phyloP scores from a whole-genome alignment of 2,888 invertebrate species.

The Caenorhabditis imperialis region DNA sequence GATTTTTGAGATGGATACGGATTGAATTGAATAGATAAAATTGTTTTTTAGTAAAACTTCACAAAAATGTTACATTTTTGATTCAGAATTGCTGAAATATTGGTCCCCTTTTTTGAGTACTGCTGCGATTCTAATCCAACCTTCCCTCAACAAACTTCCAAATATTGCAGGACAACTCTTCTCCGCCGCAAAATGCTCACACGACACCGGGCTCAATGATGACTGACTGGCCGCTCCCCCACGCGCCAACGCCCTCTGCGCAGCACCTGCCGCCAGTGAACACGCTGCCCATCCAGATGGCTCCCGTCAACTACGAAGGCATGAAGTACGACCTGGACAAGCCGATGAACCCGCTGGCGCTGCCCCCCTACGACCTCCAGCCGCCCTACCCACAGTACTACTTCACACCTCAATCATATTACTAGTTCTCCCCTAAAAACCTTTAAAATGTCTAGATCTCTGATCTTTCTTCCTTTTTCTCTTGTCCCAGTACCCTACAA shows the following conservation, averaged over 20 bases:
- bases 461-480: conserved; percentile 11
- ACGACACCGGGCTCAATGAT: conserved; percentile 19
- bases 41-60: no score
- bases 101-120: no score
- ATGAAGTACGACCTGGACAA: conserved; percentile 30
- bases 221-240: conserved; percentile 19
- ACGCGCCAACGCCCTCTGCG: conserved; percentile 5
- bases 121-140: no score
- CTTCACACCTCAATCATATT: no score
- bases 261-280: conserved; percentile 33
- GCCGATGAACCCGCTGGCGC: conserved; percentile 8
- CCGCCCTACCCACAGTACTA: not conserved
- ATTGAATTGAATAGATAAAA: no score
- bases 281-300: conserved; percentile 8
- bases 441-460: conserved; percentile 11
- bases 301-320: conserved; percentile 3
- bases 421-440: not conserved
- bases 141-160: no score
- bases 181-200: conserved; percentile 28
- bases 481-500: conserved; percentile 9
- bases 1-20: not conserved
- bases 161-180: conserved; percentile 29
- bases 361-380: conserved; percentile 14
- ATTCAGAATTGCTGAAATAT: no score
- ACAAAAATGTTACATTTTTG: no score